Percentiles rank a stretch among this genome's conserved stretches.
Evolutionary conservation across 2,797 vertebrate genomes (phyloP).

Genomic region (Coendou prehensilis): DNA sequence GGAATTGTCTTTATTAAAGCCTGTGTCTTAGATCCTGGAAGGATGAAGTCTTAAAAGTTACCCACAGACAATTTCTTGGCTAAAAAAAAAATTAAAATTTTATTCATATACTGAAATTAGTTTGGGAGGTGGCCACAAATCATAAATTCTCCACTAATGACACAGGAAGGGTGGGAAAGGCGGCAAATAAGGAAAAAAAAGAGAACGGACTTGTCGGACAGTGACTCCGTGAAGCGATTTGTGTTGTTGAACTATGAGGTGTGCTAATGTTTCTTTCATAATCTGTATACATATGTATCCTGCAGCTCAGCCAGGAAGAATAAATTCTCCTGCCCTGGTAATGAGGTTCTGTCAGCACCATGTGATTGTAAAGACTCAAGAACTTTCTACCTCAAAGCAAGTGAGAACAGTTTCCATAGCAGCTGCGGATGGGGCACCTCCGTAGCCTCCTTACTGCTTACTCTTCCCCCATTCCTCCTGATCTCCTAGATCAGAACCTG

Average conservation of each 20-base stretch:
- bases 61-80: conserved; percentile 11
- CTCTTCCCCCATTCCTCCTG: fast-evolving
- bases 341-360: not conserved
- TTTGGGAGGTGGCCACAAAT: conserved; percentile 35
- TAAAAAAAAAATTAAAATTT: conserved; percentile 52
- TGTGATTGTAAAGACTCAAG: not conserved
- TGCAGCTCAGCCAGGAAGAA: not conserved
- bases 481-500: not conserved
- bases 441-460: not conserved
- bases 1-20: conserved; percentile 40
- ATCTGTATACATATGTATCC: not conserved
- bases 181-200: not conserved
- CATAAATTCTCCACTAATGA: not conserved
- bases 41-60: conserved; percentile 17
- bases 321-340: not conserved
- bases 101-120: conserved; percentile 41
- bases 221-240: not conserved
- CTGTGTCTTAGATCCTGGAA: conserved; percentile 40
- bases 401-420: not conserved
- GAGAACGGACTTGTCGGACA: not conserved
- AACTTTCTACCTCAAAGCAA: conserved; percentile 23
- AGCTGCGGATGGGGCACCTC: not conserved
- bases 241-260: not conserved
- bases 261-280: not conserved
- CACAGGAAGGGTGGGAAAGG: not conserved